These are phyloP conservation scores for Psittacula echo DNA, from an alignment of 2,797 vertebrate genomes.

Conservation along the genomic window DNA sequence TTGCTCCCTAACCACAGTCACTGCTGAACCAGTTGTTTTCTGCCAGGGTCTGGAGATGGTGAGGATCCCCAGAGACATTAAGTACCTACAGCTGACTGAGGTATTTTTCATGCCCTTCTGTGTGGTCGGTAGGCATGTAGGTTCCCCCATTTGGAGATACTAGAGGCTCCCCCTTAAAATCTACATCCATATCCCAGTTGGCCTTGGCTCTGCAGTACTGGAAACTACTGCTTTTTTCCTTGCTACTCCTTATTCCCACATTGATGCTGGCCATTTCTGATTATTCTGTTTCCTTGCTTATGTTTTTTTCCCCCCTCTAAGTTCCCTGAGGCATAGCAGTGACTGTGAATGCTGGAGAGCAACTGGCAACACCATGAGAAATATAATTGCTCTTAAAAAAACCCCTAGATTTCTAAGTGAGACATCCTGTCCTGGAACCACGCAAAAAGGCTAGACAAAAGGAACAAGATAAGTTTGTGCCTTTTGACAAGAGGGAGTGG, in stretches of 20 bases:
- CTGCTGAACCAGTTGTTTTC: background rate
- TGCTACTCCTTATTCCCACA: background rate
- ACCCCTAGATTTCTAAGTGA: background rate
- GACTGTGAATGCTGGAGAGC: background rate
- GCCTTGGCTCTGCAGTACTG: background rate
- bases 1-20: background rate
- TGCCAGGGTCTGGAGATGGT: background rate
- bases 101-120: background rate
- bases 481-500: background rate
- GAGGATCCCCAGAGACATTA: background rate
- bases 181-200: background rate
- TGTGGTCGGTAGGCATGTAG: rapidly evolving
- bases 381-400: background rate
- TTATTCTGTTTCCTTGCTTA: background rate
- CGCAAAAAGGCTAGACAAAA: background rate
- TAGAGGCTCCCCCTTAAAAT: background rate
- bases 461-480: background rate
- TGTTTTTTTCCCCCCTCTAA: background rate
- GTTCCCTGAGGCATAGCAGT: background rate
- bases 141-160: background rate
- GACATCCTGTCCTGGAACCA: background rate
- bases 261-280: background rate
- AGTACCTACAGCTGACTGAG: background rate
- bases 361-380: background rate
- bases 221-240: background rate